Evolutionary conservation across 2,113 vertebrate genomes (phyloP), one percentile per base, ranked within the genome.

Genomic region (Phaetusa simplex): DNA sequence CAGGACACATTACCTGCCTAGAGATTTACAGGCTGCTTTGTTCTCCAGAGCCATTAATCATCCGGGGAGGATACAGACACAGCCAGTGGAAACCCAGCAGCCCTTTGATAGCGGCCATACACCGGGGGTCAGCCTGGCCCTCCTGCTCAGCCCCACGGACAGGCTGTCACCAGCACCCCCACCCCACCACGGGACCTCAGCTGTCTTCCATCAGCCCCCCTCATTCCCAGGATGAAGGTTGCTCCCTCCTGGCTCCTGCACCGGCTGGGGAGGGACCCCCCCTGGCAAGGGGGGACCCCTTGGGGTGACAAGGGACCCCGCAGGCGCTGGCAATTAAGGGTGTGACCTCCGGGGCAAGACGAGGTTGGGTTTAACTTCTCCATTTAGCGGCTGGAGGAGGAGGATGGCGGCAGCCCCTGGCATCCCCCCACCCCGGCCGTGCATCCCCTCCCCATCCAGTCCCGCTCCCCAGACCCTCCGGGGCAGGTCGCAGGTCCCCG

Each of bases 41-140:
- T 96, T 96, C 89, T 91, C 73, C 45, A 12, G 67, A 38, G 83
- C 73, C 59, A 95, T 94, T 85, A 82, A 96, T 95, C 93, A 96
- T 21, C 38, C 12, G 0, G 50, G 82, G 67, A 91, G 82, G 90
- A 90, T 66, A 55, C 73, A 53, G 83, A 86, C 64, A 56, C 18
- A 6, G 94, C 82, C 34, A 0, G 64, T 55, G 88, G 72, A 90
- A 88, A 95, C n/a, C 61, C 85, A 93, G 84, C 27, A 23, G 6
- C 58, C 69, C 86, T 95, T 90, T 91, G 94, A 82, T 36, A 91
- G 49, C 3, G 2, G 78, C 81, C 84, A 85, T 84, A 84, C 96
- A 94, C n/a, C 61, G 21, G 84, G 56, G 90, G 76, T 82, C 76
- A 89, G 72, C 69, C 38, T 12, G 2, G 30, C 38, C 4, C 58